A percentile compares a stretch with the other conserved stretches of the same genome.
phyloP scores from a whole-genome alignment of 2,888 invertebrate species.

The Lamproptera curius region DNA sequence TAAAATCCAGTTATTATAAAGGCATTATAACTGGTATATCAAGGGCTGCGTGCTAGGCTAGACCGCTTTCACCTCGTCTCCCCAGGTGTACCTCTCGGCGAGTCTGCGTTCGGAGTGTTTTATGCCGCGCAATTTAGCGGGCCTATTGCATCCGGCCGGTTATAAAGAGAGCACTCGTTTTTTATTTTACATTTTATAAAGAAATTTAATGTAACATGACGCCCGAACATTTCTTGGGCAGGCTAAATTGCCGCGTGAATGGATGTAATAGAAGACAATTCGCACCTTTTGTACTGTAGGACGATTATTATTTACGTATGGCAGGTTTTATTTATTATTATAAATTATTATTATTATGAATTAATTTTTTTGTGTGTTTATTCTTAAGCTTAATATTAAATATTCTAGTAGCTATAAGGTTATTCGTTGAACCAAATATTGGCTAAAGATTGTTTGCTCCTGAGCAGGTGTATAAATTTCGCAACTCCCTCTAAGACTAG shows the following conservation, averaged over 20 bases:
- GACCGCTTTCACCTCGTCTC: constrained; percentile 26
- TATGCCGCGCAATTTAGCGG: constrained; percentile 2
- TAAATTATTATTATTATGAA: too few relatives aligned
- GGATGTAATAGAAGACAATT: constrained; percentile 15
- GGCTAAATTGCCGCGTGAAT: constrained; percentile 8
- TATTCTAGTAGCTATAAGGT: too few relatives aligned
- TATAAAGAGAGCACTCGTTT: constrained; percentile 16
- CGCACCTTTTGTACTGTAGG: constrained; percentile 9
- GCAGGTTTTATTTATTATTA: constrained; percentile 1
- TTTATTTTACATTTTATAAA: constrained; percentile 19
- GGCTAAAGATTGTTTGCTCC: too few relatives aligned
- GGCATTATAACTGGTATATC: constrained; percentile 25
- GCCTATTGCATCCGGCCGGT: constrained; percentile 20
- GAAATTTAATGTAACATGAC: constrained; percentile 20
- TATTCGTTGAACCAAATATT: too few relatives aligned
- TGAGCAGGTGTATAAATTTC: too few relatives aligned
- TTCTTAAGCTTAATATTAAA: too few relatives aligned
- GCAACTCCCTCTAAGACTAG: too few relatives aligned
- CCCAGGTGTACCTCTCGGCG: constrained; percentile 26
- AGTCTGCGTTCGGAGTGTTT: constrained; percentile 9
- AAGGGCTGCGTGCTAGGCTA: constrained; percentile 29
- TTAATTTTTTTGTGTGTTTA: too few relatives aligned
- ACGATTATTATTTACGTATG: constrained; percentile 1
- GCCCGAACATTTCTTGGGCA: constrained; percentile 12
- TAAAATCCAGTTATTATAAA: constrained; percentile 36